Conservation (phyloP, 2,888 invertebrate species). For the Stratiomys singularior region DNA sequence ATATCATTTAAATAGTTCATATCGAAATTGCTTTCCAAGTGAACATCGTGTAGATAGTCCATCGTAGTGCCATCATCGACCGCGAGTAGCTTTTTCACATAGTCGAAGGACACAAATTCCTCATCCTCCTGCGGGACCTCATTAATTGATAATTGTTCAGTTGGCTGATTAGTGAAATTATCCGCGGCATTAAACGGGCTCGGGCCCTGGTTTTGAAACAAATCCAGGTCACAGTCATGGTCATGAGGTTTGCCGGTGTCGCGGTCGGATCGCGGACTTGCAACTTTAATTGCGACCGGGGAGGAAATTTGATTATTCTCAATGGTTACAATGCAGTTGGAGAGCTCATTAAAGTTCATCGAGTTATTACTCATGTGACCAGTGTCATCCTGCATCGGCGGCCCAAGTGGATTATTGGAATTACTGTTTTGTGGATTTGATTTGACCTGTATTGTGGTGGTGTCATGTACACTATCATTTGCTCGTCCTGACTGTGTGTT, state of each 20-base stretch:
- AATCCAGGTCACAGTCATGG: conserved; percentile 33
- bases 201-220: conserved; percentile 29
- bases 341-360: conserved; percentile 67
- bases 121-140: conserved; percentile 50
- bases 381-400: conserved; percentile 27
- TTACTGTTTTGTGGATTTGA: conserved; percentile 41
- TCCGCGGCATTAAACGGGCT: conserved; percentile 21
- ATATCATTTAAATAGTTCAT: conserved; percentile 62
- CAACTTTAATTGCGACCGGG: conserved; percentile 53
- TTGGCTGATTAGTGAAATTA: conserved; percentile 45
- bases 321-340: conserved; percentile 66
- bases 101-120: conserved; percentile 65
- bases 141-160: conserved; percentile 46
- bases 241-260: conserved; percentile 12
- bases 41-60: conserved; percentile 53
- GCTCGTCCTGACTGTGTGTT: neutral
- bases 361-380: conserved; percentile 59
- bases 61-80: conserved; percentile 54
- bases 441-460: neutral
- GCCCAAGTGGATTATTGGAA: conserved; percentile 14
- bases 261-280: conserved; percentile 46
- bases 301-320: conserved; percentile 60
- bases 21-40: conserved; percentile 60
- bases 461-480: conserved; percentile 31
- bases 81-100: conserved; percentile 64